Evolutionary conservation across 1,140 invertebrate genomes (phyloP), one percentile per base, ranked within the genome.

Genomic region (Pachypsylla venusta): DNA sequence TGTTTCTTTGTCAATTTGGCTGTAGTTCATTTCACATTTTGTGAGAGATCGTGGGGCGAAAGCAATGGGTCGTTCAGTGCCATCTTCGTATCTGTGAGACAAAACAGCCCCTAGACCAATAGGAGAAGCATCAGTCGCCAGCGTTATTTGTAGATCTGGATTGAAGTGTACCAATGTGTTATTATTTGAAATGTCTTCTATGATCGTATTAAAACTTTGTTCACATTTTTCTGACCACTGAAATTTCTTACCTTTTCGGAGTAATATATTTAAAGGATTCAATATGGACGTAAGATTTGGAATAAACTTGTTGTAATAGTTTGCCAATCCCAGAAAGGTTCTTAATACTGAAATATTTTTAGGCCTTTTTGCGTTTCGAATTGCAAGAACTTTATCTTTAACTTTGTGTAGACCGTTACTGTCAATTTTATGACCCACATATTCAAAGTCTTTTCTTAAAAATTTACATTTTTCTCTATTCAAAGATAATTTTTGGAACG

Each of bases 1-100:
- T 0, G 70, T 73, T 62, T 80, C 73, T 58, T 71, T 74, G 48
- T 77, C 71, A 12, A 77, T 72, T 60, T 77, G 71, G 1, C 67
- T 61, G 59, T 76, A 78, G 28, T 71, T 68, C 28, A 61, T 58
- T 57, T 77, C 70, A 1, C 68, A 63, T 1, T 58, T 26, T 35
- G 48, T 65, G 56, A 76, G 64, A 26, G 66, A 63, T 28, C 70
- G 63, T 61, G 73, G 75, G 39, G 69, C 70, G 66, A 65, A 72
- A 7, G 63, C 65, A 58, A 68, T 64, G 10, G 63, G 67, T 30
- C 24, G 48, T 25, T 61, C 56, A 16, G 14, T 10, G 1, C 56
- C 60, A 19, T 61, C 57, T 0, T 14, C 12, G 13, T 58, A 74
- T 5, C 68, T 25, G 25, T 61, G 60, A 0, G 57, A 53, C 14